Percentiles rank a stretch among this genome's conserved stretches.
Conservation (phyloP, 92 coral and sea anemone genomes). For the Epizoanthus fatuus region DNA sequence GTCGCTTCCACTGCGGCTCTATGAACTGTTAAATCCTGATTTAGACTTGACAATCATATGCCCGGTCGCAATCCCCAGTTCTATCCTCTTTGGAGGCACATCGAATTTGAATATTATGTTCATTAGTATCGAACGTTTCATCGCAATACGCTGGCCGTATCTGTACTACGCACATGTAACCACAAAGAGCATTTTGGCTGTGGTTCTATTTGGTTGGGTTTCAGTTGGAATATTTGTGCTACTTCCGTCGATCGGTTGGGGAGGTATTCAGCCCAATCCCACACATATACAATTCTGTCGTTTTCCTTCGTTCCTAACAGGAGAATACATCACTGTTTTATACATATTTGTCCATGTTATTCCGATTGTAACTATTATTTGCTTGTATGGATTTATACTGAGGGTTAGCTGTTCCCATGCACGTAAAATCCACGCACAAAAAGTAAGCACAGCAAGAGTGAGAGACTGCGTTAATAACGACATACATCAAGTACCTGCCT, state of each 20-base stretch:
- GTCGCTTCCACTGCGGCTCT: constrained; percentile 76
- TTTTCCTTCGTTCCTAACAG: constrained; percentile 65
- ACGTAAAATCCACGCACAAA: constrained; percentile 71
- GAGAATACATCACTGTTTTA: constrained; percentile 61
- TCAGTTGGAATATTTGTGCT: constrained; percentile 56
- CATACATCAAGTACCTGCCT: background rate
- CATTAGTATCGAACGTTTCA: constrained; percentile 79
- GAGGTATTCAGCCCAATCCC: constrained; percentile 32
- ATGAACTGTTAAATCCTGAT: constrained; percentile 45
- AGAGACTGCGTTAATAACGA: background rate
- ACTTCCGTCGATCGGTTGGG: constrained; percentile 71
- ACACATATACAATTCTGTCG: constrained; percentile 55
- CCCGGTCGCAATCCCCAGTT: constrained; percentile 62
- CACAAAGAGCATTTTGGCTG: constrained; percentile 37
- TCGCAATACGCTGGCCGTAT: constrained; percentile 80
- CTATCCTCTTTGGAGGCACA: constrained; percentile 82
- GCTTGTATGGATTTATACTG: constrained; percentile 75
- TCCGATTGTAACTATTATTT: constrained; percentile 64
- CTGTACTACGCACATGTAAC: constrained; percentile 67
- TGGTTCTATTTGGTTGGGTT: constrained; percentile 55
- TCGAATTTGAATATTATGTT: constrained; percentile 77
- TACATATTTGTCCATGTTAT: constrained; percentile 69
- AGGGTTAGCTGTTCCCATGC: constrained; percentile 76
- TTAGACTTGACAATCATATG: constrained; percentile 45
- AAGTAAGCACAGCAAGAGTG: constrained; percentile 46